Base-by-base conservation (phyloP, 2,797 vertebrate genomes). In the Chaunax sp. region DNA sequence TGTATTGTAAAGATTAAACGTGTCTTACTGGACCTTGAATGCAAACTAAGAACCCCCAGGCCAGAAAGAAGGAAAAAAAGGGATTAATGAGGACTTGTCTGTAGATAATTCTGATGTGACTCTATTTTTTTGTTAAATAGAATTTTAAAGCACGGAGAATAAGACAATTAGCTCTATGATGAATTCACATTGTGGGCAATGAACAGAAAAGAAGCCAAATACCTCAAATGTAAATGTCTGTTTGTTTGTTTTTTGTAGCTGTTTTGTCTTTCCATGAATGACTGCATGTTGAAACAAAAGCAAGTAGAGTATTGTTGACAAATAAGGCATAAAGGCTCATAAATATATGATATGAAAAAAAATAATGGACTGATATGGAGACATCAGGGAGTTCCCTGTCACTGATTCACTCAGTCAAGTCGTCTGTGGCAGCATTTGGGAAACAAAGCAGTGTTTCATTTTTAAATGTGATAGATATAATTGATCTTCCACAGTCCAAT, bases 1-100 rank as follows among this genome's bases (percentile, higher is more conserved):
- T 68, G 84, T 77, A 87, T 87, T 91, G 86, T 92, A 89, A 77
- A 89, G 91, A 90, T 92, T 86, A 92, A 90, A 89, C 88, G 78
- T 80, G 77, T 78, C 78, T 85, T 81, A 72, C 81, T 81, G 80
- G 85, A 88, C 87, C 84, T 75, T 87, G 90, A 92, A 92, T 91
- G 72, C 81, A 80, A 92, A 92, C 77, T 69, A 77, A 79, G 68
- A 82, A 72, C 66, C 78, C 82, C 45, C 43, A 54, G 83, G 72
- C 70, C 78, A 82, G 57, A 84, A 33, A 64, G 57, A 26, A 38
- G 16, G 15, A 6, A 18, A 16, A 68, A 65, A 73, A 60, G 25
- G 66, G 43, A 82, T 83, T 84, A 60, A 49, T 43, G 41, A 54
- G 20, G 56, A 70, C 76, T 75, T 57, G 56, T 78, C 77, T 81